Base-by-base conservation (phyloP, 2,113 vertebrate genomes). In the Syrrhaptes paradoxus region DNA sequence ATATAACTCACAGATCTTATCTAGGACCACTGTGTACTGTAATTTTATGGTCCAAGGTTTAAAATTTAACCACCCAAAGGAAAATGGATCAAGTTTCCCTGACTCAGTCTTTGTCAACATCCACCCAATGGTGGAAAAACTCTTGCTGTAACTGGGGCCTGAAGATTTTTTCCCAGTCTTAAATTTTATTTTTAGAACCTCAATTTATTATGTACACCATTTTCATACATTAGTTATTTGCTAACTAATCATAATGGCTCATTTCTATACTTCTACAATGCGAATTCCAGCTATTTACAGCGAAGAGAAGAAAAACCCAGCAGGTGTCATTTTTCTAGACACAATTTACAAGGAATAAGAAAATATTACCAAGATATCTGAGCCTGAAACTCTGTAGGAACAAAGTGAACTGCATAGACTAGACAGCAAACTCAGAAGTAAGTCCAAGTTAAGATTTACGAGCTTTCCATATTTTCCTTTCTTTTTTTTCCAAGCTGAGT, bases 261-360 rank as follows among this genome's bases (percentile, higher is more conserved):
- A 32, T n/a, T 92, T 71, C 70, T 52, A 61, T 31, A 41, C 19
- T 70, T 15, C 71, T 70, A 20, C 24, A 70, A 28, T 32, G 57
- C 0, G 0, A 90, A 74, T 87, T 70, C 58, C 59, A 89, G 51
- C 51, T 51, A 54, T 71, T 92, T 95, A 95, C 86, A 97, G 95
- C 73, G 89, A 94, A 97, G 93, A 94, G 94, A 96, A 96, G 85
- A 96, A 96, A 94, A 97, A 96, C 93, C 91, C 97, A 96, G 95
- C 93, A 97, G 98, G 97, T 98, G 97, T 98, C 97, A 97, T 96
- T 97, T 93, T 97, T 97, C 89, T 89, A 95, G 89, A 98, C 88
- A 82, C 71, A 95, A 93, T 95, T 97, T 96, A 97, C 43, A 97
- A 59, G 74, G 87, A 97, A 55, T 88, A 97, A 91, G 79, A 97